Evolutionary conservation across 1,140 invertebrate genomes (phyloP), one percentile per base, ranked within the genome.

Genomic region (Nymphalis io): DNA sequence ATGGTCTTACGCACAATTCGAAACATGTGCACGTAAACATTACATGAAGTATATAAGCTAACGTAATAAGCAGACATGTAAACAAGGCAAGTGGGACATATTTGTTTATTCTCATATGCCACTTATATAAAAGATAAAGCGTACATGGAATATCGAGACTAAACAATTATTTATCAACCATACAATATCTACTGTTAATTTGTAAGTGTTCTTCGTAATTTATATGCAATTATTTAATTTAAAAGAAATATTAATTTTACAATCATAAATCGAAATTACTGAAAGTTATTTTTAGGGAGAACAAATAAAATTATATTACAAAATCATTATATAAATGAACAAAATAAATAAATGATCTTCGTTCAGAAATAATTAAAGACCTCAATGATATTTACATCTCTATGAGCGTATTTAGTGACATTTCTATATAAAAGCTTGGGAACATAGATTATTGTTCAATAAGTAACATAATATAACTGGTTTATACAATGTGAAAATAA

Each of bases 371-470:
- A 46, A 15, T 33, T 3, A 33, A 8, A 8, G 10, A 33, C 27
- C 27, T 8, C 27, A 8, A 13, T 44, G 40, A 15, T 44, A 44
- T 15, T 15, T 13, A 44, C 40, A 10, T 10, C 13, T 44, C 13
- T 44, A n/a, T 15, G 12, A 51, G 6, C 20, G 18, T 51, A 11
- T 51, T 51, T 11, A 8, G 21, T 21, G 5, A 51, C 48, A 21
- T 51, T 51, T 21, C 20, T 16, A 8, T 18, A 51, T 21, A 51
- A 21, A 51, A 48, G 48, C 48, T 51, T 51, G 48, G 16, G 48
- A 51, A 51, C 40, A 44, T 15, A 16, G n/a, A 15, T 48, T 21
- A 18, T 51, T 51, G 48, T 51, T 20, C 6, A 51, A 16, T 16
- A 44, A n/a, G n/a, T 44, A 48, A 51, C 48, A 12, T 10, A 51